Percentiles rank a stretch among this genome's conserved stretches.
phyloP scores from a whole-genome alignment of 2,113 vertebrate genomes.

The sheep (Ovis aries) region DNA sequence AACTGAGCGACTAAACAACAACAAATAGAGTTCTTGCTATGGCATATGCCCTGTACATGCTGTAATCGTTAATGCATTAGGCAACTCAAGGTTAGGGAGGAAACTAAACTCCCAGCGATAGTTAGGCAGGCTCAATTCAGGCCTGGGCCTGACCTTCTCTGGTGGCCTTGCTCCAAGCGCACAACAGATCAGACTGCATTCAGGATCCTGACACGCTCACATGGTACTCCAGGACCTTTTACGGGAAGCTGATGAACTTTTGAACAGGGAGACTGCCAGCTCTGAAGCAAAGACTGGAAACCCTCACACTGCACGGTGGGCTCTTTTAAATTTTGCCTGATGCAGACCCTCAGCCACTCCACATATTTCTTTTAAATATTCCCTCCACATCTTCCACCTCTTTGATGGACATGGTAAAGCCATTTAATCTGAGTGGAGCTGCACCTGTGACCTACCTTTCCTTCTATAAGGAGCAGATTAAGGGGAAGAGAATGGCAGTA shows the following conservation, averaged over 20 bases:
- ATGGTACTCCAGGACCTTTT: background rate
- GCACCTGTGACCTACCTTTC: background rate
- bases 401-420: background rate
- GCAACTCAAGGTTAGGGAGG: background rate
- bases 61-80: background rate
- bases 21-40: background rate
- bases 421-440: background rate
- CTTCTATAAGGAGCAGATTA: background rate
- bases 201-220: background rate
- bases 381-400: background rate
- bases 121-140: background rate
- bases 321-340: background rate
- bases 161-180: too few relatives aligned
- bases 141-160: background rate
- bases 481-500: background rate
- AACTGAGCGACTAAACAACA: background rate
- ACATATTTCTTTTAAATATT: background rate
- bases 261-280: background rate
- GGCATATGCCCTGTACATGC: background rate
- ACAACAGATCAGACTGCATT: background rate
- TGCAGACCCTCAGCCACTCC: background rate
- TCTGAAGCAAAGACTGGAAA: background rate
- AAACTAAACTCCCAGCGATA: background rate
- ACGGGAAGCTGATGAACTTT: background rate
- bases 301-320: background rate